Evolutionary conservation across 2,113 vertebrate genomes (phyloP).

Genomic region (Chloroceryle aenea): DNA sequence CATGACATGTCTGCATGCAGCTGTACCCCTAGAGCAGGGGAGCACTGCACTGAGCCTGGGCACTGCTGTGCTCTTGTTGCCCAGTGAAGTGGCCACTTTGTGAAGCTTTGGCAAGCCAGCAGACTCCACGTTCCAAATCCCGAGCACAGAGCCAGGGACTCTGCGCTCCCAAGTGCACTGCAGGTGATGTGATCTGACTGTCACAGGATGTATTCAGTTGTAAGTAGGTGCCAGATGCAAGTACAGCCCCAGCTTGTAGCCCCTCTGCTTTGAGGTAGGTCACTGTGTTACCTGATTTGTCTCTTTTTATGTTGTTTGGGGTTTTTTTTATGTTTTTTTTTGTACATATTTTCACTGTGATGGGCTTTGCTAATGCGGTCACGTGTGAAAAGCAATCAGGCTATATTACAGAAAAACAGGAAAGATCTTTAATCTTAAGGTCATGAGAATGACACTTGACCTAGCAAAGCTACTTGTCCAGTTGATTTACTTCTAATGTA

Average conservation of each 20-base stretch:
- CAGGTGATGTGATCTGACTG: accelerated
- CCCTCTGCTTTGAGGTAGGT: neutral
- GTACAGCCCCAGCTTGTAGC: neutral
- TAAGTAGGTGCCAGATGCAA: neutral
- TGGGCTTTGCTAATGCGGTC: neutral
- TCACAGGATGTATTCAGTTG: neutral
- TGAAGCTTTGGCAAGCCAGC: neutral
- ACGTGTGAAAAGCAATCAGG: neutral
- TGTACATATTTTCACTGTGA: neutral
- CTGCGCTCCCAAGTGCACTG: accelerated
- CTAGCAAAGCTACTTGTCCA: conserved; percentile 21
- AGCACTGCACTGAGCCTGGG: accelerated
- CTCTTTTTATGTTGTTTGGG: neutral
- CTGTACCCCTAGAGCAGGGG: neutral
- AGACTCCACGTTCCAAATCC: accelerated
- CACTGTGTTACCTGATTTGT: neutral
- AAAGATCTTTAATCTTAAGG: conserved; percentile 64
- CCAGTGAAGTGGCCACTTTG: neutral
- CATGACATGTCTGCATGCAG: neutral
- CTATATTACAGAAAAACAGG: conserved; percentile 46
- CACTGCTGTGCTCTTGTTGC: neutral
- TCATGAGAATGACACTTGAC: conserved; percentile 58
- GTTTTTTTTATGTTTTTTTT: neutral
- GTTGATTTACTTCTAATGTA: neutral
- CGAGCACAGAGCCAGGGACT: accelerated